A percentile compares a stretch with the other conserved stretches of the same genome.
These are phyloP conservation scores for Caenorhabditis briggsae DNA, from an alignment of 1,140 invertebrate genomes.

Conservation along the genomic window DNA sequence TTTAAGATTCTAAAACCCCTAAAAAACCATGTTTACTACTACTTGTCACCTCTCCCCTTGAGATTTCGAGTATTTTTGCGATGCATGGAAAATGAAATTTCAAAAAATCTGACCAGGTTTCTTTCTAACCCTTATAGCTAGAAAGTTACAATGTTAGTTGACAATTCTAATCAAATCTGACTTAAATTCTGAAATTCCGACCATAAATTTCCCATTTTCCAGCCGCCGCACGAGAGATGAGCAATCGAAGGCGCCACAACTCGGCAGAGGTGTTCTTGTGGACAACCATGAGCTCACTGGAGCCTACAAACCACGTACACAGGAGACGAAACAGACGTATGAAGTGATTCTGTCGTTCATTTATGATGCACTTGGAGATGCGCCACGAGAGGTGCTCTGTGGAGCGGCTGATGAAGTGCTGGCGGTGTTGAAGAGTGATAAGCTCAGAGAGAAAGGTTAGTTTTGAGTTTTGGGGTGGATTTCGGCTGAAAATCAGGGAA, in stretches of 20 bases:
- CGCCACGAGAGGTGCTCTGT: slow-evolving; percentile 93
- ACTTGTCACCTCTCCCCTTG: background rate
- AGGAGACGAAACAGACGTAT: slow-evolving; percentile 96
- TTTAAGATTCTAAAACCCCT: too few relatives aligned
- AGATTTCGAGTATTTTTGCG: slow-evolving; percentile 36
- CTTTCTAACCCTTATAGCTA: background rate
- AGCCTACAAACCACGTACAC: slow-evolving; percentile 96
- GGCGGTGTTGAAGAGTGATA: slow-evolving; percentile 93
- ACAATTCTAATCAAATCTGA: background rate
- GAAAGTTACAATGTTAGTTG: slow-evolving; percentile 3
- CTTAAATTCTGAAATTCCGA: background rate
- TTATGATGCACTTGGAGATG: slow-evolving; percentile 96
- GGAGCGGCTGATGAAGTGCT: slow-evolving; percentile 98
- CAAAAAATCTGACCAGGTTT: slow-evolving; percentile 12
- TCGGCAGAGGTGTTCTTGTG: slow-evolving; percentile 81
- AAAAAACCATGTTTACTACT: slow-evolving; percentile 36
- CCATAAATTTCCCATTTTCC: too few relatives aligned
- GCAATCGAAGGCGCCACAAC: slow-evolving; percentile 82
- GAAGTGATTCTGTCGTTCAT: slow-evolving; percentile 95
- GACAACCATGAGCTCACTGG: slow-evolving; percentile 92
- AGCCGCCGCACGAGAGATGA: slow-evolving; percentile 64
- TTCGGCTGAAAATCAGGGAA: background rate
- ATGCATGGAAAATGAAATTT: slow-evolving; percentile 17
- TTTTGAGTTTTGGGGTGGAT: background rate
- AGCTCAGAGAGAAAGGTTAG: slow-evolving; percentile 83